phyloP scores from a whole-genome alignment of 2,113 vertebrate genomes.

The Vulpes lagopus region DNA sequence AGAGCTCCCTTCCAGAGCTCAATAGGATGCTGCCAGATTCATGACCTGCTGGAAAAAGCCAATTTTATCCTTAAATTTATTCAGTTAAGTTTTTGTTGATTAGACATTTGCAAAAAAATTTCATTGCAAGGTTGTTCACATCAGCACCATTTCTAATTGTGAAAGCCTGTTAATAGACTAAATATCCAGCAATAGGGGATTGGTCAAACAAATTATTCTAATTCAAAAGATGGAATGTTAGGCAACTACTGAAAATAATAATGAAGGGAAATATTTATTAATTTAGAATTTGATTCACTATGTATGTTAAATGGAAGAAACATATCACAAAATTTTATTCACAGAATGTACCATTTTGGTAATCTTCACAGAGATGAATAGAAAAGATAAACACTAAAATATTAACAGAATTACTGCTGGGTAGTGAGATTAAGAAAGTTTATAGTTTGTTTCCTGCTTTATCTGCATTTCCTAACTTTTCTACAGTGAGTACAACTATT shows the following conservation, averaged over 20 bases:
- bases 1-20: neutral
- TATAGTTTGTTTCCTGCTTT: slow-evolving; percentile 33
- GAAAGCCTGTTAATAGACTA: neutral
- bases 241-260: neutral
- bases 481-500: neutral
- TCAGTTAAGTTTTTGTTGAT: neutral
- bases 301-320: neutral
- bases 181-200: neutral
- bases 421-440: neutral
- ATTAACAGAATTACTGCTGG: neutral
- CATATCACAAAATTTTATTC: neutral
- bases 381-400: neutral
- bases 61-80: neutral
- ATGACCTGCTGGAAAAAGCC: neutral
- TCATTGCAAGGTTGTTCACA: neutral
- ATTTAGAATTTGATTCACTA: neutral
- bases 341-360: neutral
- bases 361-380: neutral
- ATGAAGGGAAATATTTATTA: slow-evolving; percentile 20
- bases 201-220: neutral
- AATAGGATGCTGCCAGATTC: neutral
- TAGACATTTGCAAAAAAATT: neutral
- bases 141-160: neutral
- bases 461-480: slow-evolving; percentile 3
- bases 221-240: neutral